Evolutionary conservation across 2,888 invertebrate genomes (phyloP).

Genomic region (Synanthedon vespiformis): DNA sequence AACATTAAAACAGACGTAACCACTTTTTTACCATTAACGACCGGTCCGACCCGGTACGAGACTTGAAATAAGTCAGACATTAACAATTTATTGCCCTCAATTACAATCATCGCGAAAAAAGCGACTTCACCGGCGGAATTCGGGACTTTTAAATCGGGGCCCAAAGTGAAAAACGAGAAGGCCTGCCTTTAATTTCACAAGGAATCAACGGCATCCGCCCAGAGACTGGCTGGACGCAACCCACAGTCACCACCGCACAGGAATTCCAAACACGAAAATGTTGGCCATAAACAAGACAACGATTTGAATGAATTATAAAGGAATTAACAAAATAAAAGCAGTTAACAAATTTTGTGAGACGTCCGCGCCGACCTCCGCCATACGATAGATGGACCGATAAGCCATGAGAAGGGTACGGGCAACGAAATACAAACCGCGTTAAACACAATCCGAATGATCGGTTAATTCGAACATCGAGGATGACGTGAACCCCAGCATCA

Average conservation of each 20-base stretch:
- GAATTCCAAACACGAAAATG: conserved; percentile 69
- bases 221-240: conserved; percentile 20
- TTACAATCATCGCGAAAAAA: conserved; percentile 64
- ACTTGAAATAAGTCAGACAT: conserved; percentile 48
- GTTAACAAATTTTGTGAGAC: conserved; percentile 60
- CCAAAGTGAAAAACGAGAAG: conserved; percentile 52
- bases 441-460: conserved; percentile 53
- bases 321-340: conserved; percentile 52
- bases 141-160: conserved; percentile 43
- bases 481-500: conserved; percentile 36
- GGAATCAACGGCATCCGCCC: conserved; percentile 51
- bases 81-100: conserved; percentile 62
- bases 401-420: conserved; percentile 51
- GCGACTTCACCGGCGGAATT: conserved; percentile 41
- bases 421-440: conserved; percentile 57
- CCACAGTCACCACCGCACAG: conserved; percentile 20
- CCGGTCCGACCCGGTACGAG: conserved; percentile 28
- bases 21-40: conserved; percentile 45
- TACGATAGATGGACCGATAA: conserved; percentile 53
- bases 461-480: conserved; percentile 49
- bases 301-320: conserved; percentile 62
- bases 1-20: conserved; percentile 42
- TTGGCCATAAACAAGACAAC: conserved; percentile 66
- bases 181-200: conserved; percentile 58
- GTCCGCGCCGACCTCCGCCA: conserved; percentile 27